Percentiles rank a stretch among this genome's conserved stretches.
Conservation (phyloP, 1,140 invertebrate genomes). For the Heliconius hermathena region DNA sequence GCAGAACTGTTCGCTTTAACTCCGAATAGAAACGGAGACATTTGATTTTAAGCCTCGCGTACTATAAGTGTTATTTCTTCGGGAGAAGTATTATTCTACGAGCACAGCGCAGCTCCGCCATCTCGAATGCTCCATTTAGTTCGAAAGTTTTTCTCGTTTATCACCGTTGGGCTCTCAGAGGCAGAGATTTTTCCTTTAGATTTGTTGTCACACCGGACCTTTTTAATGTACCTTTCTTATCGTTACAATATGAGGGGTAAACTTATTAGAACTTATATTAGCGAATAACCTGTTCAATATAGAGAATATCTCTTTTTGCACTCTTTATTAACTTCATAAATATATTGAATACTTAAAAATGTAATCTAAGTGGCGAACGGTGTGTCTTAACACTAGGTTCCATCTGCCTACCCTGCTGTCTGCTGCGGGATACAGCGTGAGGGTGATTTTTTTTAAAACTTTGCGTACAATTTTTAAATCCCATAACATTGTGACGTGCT, state of each 20-base stretch:
- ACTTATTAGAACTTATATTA: conserved; percentile 52
- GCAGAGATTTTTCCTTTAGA: conserved; percentile 82
- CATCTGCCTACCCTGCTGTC: too few species aligned
- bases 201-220: conserved; percentile 83
- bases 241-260: conserved; percentile 74
- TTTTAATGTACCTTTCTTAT: conserved; percentile 82
- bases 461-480: neutral
- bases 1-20: conserved; percentile 57
- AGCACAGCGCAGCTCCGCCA: conserved; percentile 74
- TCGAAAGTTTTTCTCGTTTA: conserved; percentile 82
- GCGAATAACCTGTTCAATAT: neutral
- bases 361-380: too few species aligned
- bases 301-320: too few species aligned
- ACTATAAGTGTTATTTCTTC: conserved; percentile 81
- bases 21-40: conserved; percentile 71
- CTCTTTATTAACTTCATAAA: too few species aligned
- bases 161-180: conserved; percentile 80
- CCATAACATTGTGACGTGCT: too few species aligned
- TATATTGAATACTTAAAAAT: too few species aligned
- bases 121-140: conserved; percentile 82
- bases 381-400: too few species aligned
- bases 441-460: neutral
- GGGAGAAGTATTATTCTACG: conserved; percentile 80
- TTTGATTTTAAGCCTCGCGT: conserved; percentile 81
- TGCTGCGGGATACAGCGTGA: too few species aligned